A percentile compares a stretch with the other conserved stretches of the same genome.
Conservation (phyloP, 2,797 vertebrate genomes). For the Micropoecilia bifurca region DNA sequence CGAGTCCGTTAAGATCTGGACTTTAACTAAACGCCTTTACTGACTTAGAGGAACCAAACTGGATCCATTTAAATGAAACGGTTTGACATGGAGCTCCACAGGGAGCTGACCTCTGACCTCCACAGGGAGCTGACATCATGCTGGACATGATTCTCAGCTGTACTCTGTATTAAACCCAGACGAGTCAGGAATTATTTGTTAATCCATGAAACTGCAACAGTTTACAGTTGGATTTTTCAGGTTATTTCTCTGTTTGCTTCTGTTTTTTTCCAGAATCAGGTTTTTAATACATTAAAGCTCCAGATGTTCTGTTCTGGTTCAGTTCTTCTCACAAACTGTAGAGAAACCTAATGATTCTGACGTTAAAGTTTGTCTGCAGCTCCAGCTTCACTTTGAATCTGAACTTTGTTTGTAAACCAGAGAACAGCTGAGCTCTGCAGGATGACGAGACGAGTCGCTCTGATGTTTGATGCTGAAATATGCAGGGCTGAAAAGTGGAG, state of each 20-base stretch:
- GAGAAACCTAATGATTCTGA: background rate
- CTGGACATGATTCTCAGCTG: background rate
- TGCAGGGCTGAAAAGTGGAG: constrained; percentile 15
- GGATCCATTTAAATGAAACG: background rate
- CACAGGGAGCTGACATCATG: background rate
- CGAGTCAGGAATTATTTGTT: background rate
- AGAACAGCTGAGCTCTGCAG: background rate
- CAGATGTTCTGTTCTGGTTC: no score
- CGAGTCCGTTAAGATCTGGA: background rate
- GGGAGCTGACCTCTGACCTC: background rate
- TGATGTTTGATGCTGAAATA: constrained; percentile 3
- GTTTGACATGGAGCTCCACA: background rate
- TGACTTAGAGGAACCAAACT: background rate
- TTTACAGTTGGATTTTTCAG: background rate
- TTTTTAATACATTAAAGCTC: background rate
- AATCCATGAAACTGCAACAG: background rate
- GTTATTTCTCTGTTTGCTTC: background rate
- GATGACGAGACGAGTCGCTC: background rate
- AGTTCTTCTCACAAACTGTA: constrained; percentile 16
- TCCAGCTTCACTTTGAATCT: background rate
- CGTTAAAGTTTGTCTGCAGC: background rate
- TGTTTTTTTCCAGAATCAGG: background rate
- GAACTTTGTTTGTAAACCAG: accelerated
- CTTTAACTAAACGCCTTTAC: background rate
- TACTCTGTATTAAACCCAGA: background rate